phyloP scores from a whole-genome alignment of 2,888 invertebrate species.

The Digitonthophagus gazella region DNA sequence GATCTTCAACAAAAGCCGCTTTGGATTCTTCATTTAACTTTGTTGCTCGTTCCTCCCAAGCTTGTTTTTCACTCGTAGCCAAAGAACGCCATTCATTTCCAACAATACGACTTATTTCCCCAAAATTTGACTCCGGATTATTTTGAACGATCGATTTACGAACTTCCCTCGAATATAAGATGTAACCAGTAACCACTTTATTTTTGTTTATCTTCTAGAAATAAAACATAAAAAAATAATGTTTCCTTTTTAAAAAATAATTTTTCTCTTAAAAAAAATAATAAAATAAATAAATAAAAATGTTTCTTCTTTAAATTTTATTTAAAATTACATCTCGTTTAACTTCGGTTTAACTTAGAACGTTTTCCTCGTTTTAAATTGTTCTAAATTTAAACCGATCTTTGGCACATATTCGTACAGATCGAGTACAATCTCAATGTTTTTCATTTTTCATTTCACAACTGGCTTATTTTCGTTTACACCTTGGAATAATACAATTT shows the following conservation, averaged over 20 bases:
- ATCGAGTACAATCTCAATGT: too few species aligned
- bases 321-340: neutral
- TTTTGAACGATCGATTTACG: constrained; percentile 88
- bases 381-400: neutral
- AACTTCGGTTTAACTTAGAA: too few species aligned
- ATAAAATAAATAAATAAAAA: constrained; percentile 9
- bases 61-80: constrained; percentile 81
- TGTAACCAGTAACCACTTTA: constrained; percentile 93
- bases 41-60: constrained; percentile 91
- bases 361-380: too few species aligned
- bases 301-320: too few species aligned
- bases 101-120: constrained; percentile 73
- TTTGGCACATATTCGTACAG: neutral
- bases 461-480: neutral
- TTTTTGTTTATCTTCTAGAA: constrained; percentile 60
- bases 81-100: constrained; percentile 92
- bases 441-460: constrained; percentile 4
- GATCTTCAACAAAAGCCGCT: constrained; percentile 57
- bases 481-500: neutral
- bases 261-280: neutral
- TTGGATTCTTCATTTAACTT: constrained; percentile 85
- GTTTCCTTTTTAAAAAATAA: neutral
- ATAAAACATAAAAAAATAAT: constrained; percentile 2
- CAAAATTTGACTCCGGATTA: constrained; percentile 93
- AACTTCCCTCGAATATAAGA: constrained; percentile 95